Base-by-base conservation (phyloP, 30 jellyfish, hydroid and myxozoan species). In the Aurelia sp. region DNA sequence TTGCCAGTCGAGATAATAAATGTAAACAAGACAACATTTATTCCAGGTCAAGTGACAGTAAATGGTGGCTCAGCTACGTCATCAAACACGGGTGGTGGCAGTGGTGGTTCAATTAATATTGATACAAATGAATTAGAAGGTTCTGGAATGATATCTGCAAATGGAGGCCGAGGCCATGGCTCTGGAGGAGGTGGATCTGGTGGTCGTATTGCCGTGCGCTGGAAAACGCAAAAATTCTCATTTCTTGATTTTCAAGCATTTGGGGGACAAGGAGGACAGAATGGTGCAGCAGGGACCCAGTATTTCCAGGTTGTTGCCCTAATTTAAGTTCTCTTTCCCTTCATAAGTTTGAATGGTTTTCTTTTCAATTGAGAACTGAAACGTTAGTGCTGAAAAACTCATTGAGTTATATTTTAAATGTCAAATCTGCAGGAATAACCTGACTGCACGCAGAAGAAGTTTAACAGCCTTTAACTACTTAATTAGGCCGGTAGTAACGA, bases 101-200 rank as follows among this genome's bases (percentile, higher is more conserved):
- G 94, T 47, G 94, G 94, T 13, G 94, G 94, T 8, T 60, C 83
- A 16, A 85, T 85, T 4, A 22, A 48, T 59, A 72, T 85, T 5
- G 71, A 74, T 11, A 85, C 94, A 19, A 63, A 75, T 48, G 88
- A 85, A 50, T 31, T 85, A 67, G 88, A 85, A 66, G 94, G 94
- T 9, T 85, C 94, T 60, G 94, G 94, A 5, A 31, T 72, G n/a
- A 55, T 85, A 18, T 70, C 94, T 6, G 88, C 88, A 3, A 85
- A 85, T 55, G 94, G 94, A 17, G 94, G 94, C 50, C 22, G 27
- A 11, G 94, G 94, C 21, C 94, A 73, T 63, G 82, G 94, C 7
- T 3, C 84, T 33, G 88, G 94, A 74, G 94, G 94, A 15, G 94
- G 94, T 44, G 94, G 94, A 10, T 85, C 94, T 17, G 94, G 94